Evolutionary conservation across 2,888 invertebrate genomes (phyloP).

Genomic region (Lepidocyrtinus sp.): DNA sequence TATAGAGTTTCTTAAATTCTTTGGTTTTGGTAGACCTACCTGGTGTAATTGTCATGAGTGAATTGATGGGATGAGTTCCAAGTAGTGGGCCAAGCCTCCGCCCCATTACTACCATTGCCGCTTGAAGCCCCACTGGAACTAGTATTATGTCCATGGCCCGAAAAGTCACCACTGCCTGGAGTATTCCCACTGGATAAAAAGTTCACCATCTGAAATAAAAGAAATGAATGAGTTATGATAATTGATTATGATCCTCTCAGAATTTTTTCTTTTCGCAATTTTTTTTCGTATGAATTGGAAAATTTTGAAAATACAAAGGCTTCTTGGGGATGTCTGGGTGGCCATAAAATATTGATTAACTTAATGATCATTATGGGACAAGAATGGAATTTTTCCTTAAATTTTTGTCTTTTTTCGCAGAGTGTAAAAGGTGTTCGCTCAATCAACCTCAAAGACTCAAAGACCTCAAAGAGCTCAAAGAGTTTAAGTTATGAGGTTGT

Average conservation of each 20-base stretch:
- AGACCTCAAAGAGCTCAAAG: not conserved
- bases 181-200: conserved; percentile 62
- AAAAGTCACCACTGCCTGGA: conserved; percentile 43
- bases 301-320: no score
- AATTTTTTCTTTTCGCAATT: not conserved
- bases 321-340: conserved; percentile 39
- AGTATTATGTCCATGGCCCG: conserved; percentile 51
- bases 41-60: conserved; percentile 68
- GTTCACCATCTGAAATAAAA: conserved; percentile 67
- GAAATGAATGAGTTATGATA: conserved; percentile 7
- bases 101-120: conserved; percentile 59
- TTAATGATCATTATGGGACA: conserved; percentile 53
- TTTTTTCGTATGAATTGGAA: conserved; percentile 6
- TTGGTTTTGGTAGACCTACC: conserved; percentile 65
- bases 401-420: not conserved
- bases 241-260: conserved; percentile 1
- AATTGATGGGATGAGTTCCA: conserved; percentile 69
- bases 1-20: no score
- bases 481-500: conserved; percentile 43
- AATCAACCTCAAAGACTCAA: no score
- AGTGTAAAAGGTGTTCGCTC: not conserved
- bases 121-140: conserved; percentile 48
- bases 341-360: conserved; percentile 45
- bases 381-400: conserved; percentile 30
- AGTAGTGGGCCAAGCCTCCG: conserved; percentile 63